Evolutionary conservation across 2,113 vertebrate genomes (phyloP), one percentile per base, ranked within the genome.

Genomic region (Bettongia penicillata): DNA sequence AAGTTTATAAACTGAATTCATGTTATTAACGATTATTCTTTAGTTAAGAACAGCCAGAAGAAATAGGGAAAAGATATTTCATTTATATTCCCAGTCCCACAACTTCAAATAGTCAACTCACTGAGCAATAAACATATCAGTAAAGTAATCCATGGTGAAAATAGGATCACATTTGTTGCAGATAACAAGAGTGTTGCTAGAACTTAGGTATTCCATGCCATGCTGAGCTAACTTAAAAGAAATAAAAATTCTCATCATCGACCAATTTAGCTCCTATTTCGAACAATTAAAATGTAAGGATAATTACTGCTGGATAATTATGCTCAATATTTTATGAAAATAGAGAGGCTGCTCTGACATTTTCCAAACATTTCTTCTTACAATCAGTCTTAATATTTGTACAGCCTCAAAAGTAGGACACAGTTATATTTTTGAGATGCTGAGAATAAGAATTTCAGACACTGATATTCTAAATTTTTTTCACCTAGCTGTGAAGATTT

Each of bases 381-480:
- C 0, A 93, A 94, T 89, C 91, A 95, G 51, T 94, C 43, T 93
- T 95, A 97, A 91, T 91, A 95, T 93, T 92, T 93, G 43, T 95
- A 91, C 3, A 93, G 28, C 53, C 4, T 89, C 50, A 91, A 4
- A 94, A 90, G 55, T 8, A 68, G 23, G 92, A 92, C 50, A 90
- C 8, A 89, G n/a, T 94, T 25, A 84, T 49, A 91, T 53, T 43
- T 43, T 0, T 0, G 12, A 95, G 55, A 26, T 95, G 94, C 47
- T 92, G 92, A 96, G 91, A 26, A 90, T 52, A 91, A 14, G 91
- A 23, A 93, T 93, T 51, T 96, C 12, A 96, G 92, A 94, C 51
- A 89, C 3, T 89, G 95, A 93, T 53, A 28, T 22, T 7, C 43
- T 92, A 24, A 91, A 92, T 93, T 37, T 31, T 93, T 26, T 94